These are phyloP conservation scores for Agrenia bidenticulata DNA, from an alignment of 2,888 invertebrate species.

Conservation along the genomic window DNA sequence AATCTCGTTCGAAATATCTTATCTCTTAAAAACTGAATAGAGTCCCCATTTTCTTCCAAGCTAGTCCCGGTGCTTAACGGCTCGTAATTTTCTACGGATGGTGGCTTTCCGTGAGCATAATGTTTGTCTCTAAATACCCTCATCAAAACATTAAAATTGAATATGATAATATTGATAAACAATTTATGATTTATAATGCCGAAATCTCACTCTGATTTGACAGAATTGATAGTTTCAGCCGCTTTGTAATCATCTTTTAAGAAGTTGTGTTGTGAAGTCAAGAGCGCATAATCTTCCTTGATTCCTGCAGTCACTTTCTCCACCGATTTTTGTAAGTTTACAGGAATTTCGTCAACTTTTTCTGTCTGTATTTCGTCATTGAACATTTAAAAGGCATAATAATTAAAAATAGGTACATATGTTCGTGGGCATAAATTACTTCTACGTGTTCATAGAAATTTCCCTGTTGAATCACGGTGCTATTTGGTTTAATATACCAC, in stretches of 20 bases:
- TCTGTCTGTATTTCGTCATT: background rate
- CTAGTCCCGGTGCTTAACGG: background rate
- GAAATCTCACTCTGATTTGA: too few species aligned
- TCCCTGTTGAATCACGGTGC: conserved; percentile 9
- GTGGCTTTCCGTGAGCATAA: too few species aligned
- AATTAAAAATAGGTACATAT: too few species aligned
- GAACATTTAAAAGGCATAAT: too few species aligned
- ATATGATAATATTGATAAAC: too few species aligned
- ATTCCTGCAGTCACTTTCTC: background rate
- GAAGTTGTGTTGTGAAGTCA: conserved; percentile 1
- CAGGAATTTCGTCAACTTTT: background rate
- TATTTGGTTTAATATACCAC: conserved; percentile 42
- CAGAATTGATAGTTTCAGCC: too few species aligned
- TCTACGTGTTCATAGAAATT: background rate
- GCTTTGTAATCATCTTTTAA: too few species aligned
- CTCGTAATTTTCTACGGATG: background rate
- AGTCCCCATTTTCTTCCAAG: background rate
- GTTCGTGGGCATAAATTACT: background rate
- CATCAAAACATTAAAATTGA: too few species aligned
- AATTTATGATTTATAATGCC: too few species aligned
- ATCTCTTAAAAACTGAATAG: conserved; percentile 14
- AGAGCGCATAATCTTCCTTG: background rate
- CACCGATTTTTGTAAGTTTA: background rate
- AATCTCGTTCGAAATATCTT: conserved; percentile 31
- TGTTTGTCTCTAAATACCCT: too few species aligned